Evolutionary conservation across 2,888 invertebrate species (phyloP), one percentile per base, ranked within the genome.

Genomic region (Hirtodrosophila alboralis): DNA sequence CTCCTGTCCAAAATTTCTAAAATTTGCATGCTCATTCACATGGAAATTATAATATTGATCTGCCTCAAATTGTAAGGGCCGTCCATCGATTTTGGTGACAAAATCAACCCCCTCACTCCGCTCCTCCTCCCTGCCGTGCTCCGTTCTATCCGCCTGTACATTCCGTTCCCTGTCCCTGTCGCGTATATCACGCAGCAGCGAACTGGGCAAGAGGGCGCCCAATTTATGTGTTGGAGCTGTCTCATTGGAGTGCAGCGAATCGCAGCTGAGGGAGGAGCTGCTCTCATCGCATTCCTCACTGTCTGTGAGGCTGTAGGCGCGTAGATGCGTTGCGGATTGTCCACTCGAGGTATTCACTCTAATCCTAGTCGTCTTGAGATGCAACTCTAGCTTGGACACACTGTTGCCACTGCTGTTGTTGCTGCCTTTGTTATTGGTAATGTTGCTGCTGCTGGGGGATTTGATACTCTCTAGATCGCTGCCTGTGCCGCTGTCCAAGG

Each of bases 21-120:
- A 88, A 59, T 88, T 88, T 8, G 83, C 89, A 34, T 88, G 87
- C 87, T 96, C 96, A 87, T 95, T 95, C 66, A 96, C 91, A 91
- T 96, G 96, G 88, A 96, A 96, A 88, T 94, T 94, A 88, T 95
- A 96, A 90, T 93, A 96, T 90, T 94, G 94, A 91, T 96, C 95
- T 80, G 95, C 93, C 87, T 95, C 95, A 87, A 94, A 95, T 76
- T 83, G 88, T 41, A 88, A 75, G 2, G 89, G 78, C 61, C 88
- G 75, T 3, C 88, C 88, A 63, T 88, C 79, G 66, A 87, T 85
- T 59, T 84, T 87, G n/a, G 77, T 80, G 16, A 85, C 81, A 9
- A 71, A 61, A 37, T 83, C 71, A 13, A 74, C 71, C 61, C 75
- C 21, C 13, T 48, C 18, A 28, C 9, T 5, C 10, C 9, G 3